Evolutionary conservation across 2,113 vertebrate species (phyloP), one percentile per base, ranked within the genome.

Genomic region (Salvator merianae): DNA sequence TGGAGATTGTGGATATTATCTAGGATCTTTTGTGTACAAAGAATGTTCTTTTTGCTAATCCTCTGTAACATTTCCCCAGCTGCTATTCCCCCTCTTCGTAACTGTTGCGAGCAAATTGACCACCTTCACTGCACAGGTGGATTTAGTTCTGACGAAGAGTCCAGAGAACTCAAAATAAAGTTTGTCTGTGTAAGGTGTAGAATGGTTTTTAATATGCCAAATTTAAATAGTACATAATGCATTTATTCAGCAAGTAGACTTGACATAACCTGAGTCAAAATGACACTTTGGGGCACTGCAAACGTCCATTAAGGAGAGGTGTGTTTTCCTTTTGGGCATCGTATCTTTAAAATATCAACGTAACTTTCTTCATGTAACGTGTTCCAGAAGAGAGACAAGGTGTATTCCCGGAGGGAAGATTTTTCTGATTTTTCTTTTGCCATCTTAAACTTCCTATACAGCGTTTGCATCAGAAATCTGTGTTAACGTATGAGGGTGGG

Each of bases 331-430:
- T 26, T 14, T 59, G 73, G 1, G 4, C 73, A 28, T 34, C 77
- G 68, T 32, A 50, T 7, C 20, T 87, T 8, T 62, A 69, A 55
- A 73, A 14, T 69, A 43, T 63, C 38, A 70, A 73, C 55, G 16
- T 12, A 47, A 14, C 28, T 59, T 82, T 32, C 8, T 50, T 78
- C 83, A 32, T 63, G 32, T 24, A 30, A 10, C 3, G 16, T 78
- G 28, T 70, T 50, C 34, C 40, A 69, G 10, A 68, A 75, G 65
- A 81, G 75, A 82, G 0, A 1, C 5, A 38, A 0, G 0, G 28
- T 47, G 20, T 7, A 34, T 72, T 53, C 26, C 72, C 28, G 32
- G 62, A 40, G 40, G 36, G 47, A 34, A n/a, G 1, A 5, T 12
- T 69, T 28, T 34, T 16, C 26, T 22, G 8, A 43, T 2, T 80